A percentile compares a stretch with the other conserved stretches of the same genome.
Evolutionary conservation across 2,113 vertebrate species (phyloP).

Genomic region (Syngnathus typhle): DNA sequence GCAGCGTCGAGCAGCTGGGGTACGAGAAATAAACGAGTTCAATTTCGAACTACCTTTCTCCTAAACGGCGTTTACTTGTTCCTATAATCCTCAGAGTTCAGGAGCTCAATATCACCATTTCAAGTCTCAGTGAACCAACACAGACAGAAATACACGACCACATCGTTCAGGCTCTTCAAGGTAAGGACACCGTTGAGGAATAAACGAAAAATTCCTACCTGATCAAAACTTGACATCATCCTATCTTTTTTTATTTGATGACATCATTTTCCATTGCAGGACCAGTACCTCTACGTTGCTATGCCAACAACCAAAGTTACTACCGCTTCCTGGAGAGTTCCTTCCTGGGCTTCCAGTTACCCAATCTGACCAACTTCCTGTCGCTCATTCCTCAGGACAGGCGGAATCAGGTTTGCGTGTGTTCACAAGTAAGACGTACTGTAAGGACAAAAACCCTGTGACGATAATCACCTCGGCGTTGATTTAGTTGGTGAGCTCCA

Average conservation of each 20-base stretch:
- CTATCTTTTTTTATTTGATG: neutral
- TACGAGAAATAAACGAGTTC: constrained; percentile 19
- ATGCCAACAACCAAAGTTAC: constrained; percentile 51
- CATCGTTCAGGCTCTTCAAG: constrained; percentile 56
- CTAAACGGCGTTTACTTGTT: neutral
- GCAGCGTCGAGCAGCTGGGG: constrained; percentile 48
- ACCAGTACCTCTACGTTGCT: constrained; percentile 57
- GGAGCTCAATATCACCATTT: constrained; percentile 44
- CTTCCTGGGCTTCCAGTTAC: constrained; percentile 69
- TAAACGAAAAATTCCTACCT: neutral
- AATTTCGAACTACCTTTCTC: too few species aligned
- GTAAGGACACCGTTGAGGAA: constrained; percentile 28
- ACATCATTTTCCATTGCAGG: constrained; percentile 28
- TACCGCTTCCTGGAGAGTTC: constrained; percentile 54
- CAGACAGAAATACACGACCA: constrained; percentile 44
- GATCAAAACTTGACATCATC: neutral
- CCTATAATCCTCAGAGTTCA: constrained; percentile 49
- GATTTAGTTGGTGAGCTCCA: constrained; percentile 66
- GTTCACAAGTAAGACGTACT: neutral
- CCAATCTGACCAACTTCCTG: constrained; percentile 61
- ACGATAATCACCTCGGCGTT: neutral
- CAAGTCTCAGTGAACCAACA: constrained; percentile 36
- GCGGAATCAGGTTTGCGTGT: constrained; percentile 46
- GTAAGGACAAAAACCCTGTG: neutral
- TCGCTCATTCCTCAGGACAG: constrained; percentile 52